Conservation (phyloP, 2,888 invertebrate species). For the Stenchaetothrips biformis region DNA sequence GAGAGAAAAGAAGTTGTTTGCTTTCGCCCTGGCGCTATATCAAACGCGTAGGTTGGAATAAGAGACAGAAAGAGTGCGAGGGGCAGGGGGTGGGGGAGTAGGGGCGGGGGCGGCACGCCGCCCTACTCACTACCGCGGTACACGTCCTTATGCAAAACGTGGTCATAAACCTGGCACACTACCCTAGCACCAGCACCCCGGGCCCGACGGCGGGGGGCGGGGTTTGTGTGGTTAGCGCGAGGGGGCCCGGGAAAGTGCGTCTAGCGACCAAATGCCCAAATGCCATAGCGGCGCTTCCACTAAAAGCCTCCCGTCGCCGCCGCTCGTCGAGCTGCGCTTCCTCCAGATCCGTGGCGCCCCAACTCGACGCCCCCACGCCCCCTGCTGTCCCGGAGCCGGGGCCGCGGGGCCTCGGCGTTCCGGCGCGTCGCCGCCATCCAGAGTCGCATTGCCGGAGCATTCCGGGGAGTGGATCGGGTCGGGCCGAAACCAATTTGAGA, state of each 20-base stretch:
- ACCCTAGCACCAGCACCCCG: no score
- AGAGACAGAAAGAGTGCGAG: no score
- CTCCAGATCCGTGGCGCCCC: no score
- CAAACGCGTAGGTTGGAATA: no score
- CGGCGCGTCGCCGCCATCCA: background rate
- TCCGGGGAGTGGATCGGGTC: background rate
- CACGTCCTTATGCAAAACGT: background rate
- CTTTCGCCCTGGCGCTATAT: no score
- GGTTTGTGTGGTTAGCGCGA: background rate
- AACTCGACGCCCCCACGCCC: no score
- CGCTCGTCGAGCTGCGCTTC: background rate
- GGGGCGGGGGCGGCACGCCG: no score
- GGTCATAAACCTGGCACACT: background rate
- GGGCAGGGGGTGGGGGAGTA: no score
- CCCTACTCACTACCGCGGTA: background rate
- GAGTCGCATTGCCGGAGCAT: background rate
- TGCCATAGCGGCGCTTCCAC: no score
- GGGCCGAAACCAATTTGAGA: slow-evolving; percentile 7
- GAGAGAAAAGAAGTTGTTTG: no score
- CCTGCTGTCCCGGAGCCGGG: background rate
- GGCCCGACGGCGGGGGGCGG: background rate
- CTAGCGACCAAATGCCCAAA: no score
- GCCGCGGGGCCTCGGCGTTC: background rate
- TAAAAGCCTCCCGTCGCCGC: background rate
- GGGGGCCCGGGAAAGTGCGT: background rate